phyloP scores from a whole-genome alignment of 1,140 invertebrate genomes.

The Bombus ignitus region DNA sequence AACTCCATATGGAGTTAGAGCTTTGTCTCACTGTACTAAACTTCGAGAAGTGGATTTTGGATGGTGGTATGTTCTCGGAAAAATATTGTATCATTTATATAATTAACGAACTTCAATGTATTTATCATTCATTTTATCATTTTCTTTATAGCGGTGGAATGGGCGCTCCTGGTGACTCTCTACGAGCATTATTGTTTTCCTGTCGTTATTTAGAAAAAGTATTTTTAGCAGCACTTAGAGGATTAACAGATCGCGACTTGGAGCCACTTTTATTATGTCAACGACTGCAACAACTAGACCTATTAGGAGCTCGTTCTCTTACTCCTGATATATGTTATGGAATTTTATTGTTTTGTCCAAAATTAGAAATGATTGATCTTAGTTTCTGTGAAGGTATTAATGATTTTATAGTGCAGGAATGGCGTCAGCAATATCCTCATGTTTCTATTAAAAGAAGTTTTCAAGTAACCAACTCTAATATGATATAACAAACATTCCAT shows the following conservation, averaged over 20 bases:
- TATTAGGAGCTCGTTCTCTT: constrained; percentile 90
- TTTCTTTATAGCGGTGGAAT: constrained; percentile 77
- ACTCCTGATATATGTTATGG: constrained; percentile 87
- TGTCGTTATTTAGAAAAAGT: constrained; percentile 89
- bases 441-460: constrained; percentile 86
- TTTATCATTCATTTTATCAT: not conserved
- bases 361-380: constrained; percentile 90
- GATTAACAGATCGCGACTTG: constrained; percentile 90
- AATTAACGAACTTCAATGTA: not conserved
- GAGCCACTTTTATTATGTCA: constrained; percentile 87
- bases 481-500: constrained; percentile 19
- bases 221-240: constrained; percentile 90
- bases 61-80: constrained; percentile 89
- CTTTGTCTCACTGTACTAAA: constrained; percentile 86
- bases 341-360: constrained; percentile 82
- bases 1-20: constrained; percentile 87
- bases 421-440: constrained; percentile 85
- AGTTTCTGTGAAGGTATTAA: constrained; percentile 93
- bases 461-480: constrained; percentile 52
- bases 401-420: constrained; percentile 86
- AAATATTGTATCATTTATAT: constrained; percentile 16
- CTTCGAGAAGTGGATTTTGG: constrained; percentile 94
- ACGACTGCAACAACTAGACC: constrained; percentile 90
- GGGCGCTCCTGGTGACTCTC: constrained; percentile 82
- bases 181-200: constrained; percentile 81